Evolutionary conservation across 2,888 invertebrate species (phyloP).

Genomic region (Xylota sylvarum): DNA sequence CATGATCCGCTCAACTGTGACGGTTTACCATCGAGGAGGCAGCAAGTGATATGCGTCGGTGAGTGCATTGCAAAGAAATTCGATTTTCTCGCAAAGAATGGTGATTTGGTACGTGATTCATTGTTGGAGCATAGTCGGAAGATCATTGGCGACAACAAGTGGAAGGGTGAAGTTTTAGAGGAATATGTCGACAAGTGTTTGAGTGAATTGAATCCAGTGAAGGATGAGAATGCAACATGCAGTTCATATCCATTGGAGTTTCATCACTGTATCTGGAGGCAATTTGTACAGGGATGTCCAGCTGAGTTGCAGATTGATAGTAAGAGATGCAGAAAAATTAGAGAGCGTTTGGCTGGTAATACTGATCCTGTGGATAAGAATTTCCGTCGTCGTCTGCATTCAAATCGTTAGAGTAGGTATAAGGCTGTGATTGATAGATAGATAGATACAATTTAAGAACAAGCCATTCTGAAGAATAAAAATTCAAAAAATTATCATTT

Average conservation of each 20-base stretch:
- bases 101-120: slow-evolving; percentile 78
- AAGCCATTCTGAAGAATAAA: no score
- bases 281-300: slow-evolving; percentile 78
- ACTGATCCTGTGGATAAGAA: slow-evolving; percentile 58
- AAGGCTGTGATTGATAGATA: no score
- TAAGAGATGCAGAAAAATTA: slow-evolving; percentile 77
- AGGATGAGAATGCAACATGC: slow-evolving; percentile 54
- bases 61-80: slow-evolving; percentile 78
- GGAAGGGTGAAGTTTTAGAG: slow-evolving; percentile 75
- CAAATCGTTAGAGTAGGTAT: slow-evolving; percentile 15
- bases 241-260: slow-evolving; percentile 77
- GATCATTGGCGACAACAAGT: slow-evolving; percentile 64
- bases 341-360: slow-evolving; percentile 75
- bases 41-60: slow-evolving; percentile 77
- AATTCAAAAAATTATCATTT: no score
- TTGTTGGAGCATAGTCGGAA: slow-evolving; percentile 73
- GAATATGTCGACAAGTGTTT: slow-evolving; percentile 78
- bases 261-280: slow-evolving; percentile 78
- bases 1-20: slow-evolving; percentile 79
- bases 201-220: slow-evolving; percentile 32
- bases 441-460: no score
- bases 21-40: slow-evolving; percentile 75
- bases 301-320: slow-evolving; percentile 77
- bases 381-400: slow-evolving; percentile 55
- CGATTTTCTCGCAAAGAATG: slow-evolving; percentile 74